phyloP scores from a whole-genome alignment of 2,888 invertebrate genomes.

The Lepetodrilus schrolli region DNA sequence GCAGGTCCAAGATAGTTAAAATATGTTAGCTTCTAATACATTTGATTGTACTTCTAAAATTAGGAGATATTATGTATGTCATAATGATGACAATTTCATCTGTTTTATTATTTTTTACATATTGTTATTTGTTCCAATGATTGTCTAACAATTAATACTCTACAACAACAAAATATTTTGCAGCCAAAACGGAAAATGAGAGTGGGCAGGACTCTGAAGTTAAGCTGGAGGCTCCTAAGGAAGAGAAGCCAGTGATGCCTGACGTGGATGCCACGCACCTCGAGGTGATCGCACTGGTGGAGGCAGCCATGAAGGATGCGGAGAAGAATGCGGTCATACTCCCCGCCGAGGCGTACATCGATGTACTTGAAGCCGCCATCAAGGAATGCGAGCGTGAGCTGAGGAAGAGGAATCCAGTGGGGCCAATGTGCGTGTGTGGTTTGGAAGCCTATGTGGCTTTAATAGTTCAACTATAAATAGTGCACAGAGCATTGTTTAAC shows the following conservation, averaged over 20 bases:
- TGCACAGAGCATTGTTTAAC: background rate
- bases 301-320: conserved; percentile 67
- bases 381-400: conserved; percentile 67
- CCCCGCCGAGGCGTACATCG: conserved; percentile 68
- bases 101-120: no score
- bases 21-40: no score
- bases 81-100: no score
- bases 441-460: background rate
- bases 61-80: no score
- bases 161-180: no score
- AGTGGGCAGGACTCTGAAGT: conserved; percentile 33
- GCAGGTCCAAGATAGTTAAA: no score
- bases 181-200: conserved; percentile 18
- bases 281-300: conserved; percentile 71
- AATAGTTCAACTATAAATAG: background rate
- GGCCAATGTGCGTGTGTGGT: conserved; percentile 66
- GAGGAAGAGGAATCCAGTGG: conserved; percentile 59
- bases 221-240: conserved; percentile 30
- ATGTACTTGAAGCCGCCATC: conserved; percentile 71
- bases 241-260: conserved; percentile 36
- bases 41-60: no score
- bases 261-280: conserved; percentile 71
- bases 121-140: no score
- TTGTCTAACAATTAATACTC: no score
- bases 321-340: conserved; percentile 60